Conservation (phyloP, 2,888 invertebrate genomes). For the Eurytoma adleriae region DNA sequence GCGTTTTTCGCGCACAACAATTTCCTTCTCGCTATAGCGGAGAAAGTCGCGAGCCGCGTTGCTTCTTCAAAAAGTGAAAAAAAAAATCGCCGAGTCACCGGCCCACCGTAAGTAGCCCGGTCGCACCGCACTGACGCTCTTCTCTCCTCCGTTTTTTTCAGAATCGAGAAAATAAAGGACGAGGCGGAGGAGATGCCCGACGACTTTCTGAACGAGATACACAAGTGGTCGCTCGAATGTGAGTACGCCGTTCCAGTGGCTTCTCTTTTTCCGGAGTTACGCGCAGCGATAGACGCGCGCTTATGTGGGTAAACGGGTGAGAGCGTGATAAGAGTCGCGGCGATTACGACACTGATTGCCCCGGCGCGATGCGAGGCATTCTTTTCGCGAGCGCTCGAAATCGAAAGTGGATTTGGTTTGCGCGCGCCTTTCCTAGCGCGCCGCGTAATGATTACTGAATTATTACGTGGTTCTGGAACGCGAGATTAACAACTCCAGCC, state of each 20-base stretch:
- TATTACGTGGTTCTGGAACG: too few species aligned
- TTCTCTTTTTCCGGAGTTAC: background rate
- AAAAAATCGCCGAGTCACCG: too few species aligned
- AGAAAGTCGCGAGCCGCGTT: too few species aligned
- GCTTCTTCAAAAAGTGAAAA: background rate
- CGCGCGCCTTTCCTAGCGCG: too few species aligned
- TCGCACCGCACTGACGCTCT: background rate
- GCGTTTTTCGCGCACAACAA: background rate
- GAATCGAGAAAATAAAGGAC: constrained; percentile 79
- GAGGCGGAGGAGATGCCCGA: constrained; percentile 80
- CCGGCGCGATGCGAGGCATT: too few species aligned
- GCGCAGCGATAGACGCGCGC: background rate
- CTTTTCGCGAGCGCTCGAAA: too few species aligned
- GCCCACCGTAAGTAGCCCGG: too few species aligned
- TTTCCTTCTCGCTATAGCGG: background rate
- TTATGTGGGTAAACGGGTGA: background rate
- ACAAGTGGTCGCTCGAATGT: constrained; percentile 90
- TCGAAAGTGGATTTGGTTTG: too few species aligned
- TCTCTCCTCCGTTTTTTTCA: constrained; percentile 67
- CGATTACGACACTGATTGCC: too few species aligned
- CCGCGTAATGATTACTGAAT: too few species aligned
- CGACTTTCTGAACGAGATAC: constrained; percentile 84
- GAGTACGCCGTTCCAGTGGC: constrained; percentile 70
- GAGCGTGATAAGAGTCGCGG: too few species aligned
- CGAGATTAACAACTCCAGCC: background rate